These are phyloP conservation scores for Blera fallax DNA, from an alignment of 2,888 invertebrate species.

Conservation along the genomic window DNA sequence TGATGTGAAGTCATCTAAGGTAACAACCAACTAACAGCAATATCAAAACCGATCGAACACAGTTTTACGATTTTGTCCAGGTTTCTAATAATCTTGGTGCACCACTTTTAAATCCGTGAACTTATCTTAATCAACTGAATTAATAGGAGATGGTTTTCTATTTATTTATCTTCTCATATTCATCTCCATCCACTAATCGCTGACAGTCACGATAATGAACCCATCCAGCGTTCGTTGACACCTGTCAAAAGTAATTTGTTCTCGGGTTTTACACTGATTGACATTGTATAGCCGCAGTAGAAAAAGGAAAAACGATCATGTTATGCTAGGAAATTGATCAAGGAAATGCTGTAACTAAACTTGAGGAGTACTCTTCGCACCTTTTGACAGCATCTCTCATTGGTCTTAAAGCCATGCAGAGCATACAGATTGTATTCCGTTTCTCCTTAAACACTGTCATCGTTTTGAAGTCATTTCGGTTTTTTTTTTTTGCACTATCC, in stretches of 20 bases:
- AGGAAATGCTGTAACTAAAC: conserved; percentile 43
- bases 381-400: conserved; percentile 54
- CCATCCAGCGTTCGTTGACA: conserved; percentile 62
- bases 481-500: not conserved
- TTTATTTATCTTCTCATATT: not conserved
- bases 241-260: conserved; percentile 66
- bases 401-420: conserved; percentile 8
- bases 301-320: conserved; percentile 29
- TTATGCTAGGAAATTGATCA: conserved; percentile 42
- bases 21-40: too few species aligned
- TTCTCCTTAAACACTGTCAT: conserved; percentile 56
- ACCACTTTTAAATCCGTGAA: too few species aligned
- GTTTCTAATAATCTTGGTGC: too few species aligned
- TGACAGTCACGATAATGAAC: conserved; percentile 56
- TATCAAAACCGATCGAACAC: too few species aligned
- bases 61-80: too few species aligned
- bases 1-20: too few species aligned
- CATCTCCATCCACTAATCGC: not conserved
- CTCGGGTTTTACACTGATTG: conserved; percentile 47
- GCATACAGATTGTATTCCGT: conserved; percentile 12
- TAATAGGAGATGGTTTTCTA: too few species aligned
- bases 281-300: conserved; percentile 40
- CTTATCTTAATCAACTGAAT: too few species aligned
- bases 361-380: conserved; percentile 54
- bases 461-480: conserved; percentile 45